A percentile compares a stretch with the other conserved stretches of the same genome.
Conservation (phyloP, 1,140 invertebrate species). For the Andricus grossulariae region DNA sequence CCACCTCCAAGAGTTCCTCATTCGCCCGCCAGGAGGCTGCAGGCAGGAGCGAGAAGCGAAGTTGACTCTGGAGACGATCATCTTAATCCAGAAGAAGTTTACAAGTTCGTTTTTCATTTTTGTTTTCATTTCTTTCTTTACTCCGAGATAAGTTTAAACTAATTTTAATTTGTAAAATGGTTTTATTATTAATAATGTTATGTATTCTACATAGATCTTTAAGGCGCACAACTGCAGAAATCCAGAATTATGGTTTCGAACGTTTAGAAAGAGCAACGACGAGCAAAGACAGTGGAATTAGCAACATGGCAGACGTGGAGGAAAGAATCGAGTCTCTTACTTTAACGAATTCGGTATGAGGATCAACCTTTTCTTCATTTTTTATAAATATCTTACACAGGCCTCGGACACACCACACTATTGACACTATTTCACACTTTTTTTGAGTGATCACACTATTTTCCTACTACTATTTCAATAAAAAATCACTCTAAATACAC, state of each 20-base stretch:
- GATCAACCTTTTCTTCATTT: background rate
- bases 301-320: constrained; percentile 84
- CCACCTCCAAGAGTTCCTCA: constrained; percentile 70
- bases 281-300: constrained; percentile 92
- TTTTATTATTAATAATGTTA: constrained; percentile 39
- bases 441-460: too few relatives aligned
- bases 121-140: background rate
- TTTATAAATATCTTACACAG: too few relatives aligned
- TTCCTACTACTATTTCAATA: too few relatives aligned
- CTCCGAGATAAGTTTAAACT: background rate
- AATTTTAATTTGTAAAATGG: too few relatives aligned
- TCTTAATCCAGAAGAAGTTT: constrained; percentile 90
- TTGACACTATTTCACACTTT: too few relatives aligned
- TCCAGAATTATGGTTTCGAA: constrained; percentile 91
- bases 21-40: constrained; percentile 66
- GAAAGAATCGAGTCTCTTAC: constrained; percentile 77
- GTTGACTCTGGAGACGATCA: constrained; percentile 79
- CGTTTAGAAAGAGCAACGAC: constrained; percentile 86
- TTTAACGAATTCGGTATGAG: constrained; percentile 69
- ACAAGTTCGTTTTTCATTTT: constrained; percentile 75
- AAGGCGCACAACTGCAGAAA: constrained; percentile 93
- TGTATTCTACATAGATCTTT: constrained; percentile 79
- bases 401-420: too few relatives aligned
- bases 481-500: too few relatives aligned
- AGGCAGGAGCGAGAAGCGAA: constrained; percentile 57